phyloP scores from a whole-genome alignment of 2,113 vertebrate genomes.

The Ia io region DNA sequence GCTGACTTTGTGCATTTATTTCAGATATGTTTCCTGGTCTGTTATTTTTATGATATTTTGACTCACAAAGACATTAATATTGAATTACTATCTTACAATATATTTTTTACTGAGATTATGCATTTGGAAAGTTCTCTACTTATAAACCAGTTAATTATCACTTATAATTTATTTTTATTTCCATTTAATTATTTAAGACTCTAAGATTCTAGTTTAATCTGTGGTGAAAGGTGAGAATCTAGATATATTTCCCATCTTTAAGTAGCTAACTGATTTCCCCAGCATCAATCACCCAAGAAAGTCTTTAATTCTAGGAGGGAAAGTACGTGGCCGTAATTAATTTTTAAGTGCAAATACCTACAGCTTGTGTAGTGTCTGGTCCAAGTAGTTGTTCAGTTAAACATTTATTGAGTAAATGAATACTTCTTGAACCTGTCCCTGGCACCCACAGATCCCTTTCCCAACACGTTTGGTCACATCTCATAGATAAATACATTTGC shows the following conservation, averaged over 20 bases:
- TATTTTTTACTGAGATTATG: neutral
- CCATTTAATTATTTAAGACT: neutral
- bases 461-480: neutral
- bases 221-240: neutral
- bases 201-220: neutral
- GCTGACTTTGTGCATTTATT: neutral
- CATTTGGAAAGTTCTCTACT: neutral
- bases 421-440: neutral
- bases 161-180: neutral
- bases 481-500: fast-evolving
- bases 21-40: neutral
- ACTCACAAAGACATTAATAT: neutral
- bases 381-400: neutral
- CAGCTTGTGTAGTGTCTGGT: neutral
- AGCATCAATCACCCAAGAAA: neutral
- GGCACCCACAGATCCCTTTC: neutral
- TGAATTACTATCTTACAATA: neutral
- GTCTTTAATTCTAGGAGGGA: neutral
- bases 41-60: neutral
- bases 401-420: neutral
- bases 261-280: neutral
- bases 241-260: neutral
- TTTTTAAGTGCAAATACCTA: neutral
- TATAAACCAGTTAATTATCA: neutral
- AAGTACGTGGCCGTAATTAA: neutral